A percentile compares a stretch with the other conserved stretches of the same genome.
Evolutionary conservation across 2,888 invertebrate species (phyloP).

Genomic region (Drosophila putrida): DNA sequence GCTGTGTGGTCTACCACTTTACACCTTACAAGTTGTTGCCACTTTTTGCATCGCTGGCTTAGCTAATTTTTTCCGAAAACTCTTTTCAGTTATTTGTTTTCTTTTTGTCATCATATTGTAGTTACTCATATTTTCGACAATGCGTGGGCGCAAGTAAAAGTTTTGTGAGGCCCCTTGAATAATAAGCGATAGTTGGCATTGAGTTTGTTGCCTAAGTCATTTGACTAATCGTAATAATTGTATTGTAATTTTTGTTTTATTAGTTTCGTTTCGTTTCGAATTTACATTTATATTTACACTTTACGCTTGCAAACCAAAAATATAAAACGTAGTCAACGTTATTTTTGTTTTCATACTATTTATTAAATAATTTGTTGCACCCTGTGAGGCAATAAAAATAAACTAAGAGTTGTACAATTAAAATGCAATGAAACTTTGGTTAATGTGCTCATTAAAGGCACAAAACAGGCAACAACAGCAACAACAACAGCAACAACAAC

Average conservation of each 20-base stretch:
- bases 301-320: constrained; percentile 4
- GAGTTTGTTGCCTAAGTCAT: constrained; percentile 58
- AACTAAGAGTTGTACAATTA: constrained; percentile 50
- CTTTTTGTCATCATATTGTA: not conserved
- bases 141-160: constrained; percentile 22
- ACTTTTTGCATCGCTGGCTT: constrained; percentile 63
- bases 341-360: constrained; percentile 23
- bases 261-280: constrained; percentile 27
- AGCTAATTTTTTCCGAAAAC: constrained; percentile 58
- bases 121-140: not conserved
- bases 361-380: constrained; percentile 39
- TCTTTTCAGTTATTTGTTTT: not conserved
- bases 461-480: constrained; percentile 4
- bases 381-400: constrained; percentile 29
- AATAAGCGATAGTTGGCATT: constrained; percentile 62
- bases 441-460: constrained; percentile 62
- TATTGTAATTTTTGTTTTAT: constrained; percentile 15
- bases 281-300: constrained; percentile 40
- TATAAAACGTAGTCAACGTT: constrained; percentile 34
- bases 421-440: constrained; percentile 65
- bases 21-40: constrained; percentile 12
- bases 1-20: constrained; percentile 18
- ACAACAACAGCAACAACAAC: not conserved
- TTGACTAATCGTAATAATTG: constrained; percentile 16
- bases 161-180: constrained; percentile 11